Conservation (phyloP, 2,888 invertebrate genomes). For the Phalangium opilio region DNA sequence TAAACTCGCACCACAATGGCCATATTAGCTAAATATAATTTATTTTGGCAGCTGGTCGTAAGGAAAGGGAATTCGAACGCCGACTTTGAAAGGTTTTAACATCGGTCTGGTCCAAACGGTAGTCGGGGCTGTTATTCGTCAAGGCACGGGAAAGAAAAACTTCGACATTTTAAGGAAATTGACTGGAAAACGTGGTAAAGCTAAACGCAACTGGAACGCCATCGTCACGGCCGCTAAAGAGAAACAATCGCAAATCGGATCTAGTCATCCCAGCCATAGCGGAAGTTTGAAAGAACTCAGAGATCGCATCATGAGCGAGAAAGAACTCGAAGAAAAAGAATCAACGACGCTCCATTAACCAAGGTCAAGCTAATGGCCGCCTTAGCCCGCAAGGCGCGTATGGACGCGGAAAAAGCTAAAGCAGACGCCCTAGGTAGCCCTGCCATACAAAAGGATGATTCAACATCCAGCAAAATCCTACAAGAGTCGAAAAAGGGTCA, state of each 20-base stretch:
- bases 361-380: not conserved
- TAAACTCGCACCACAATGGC: too few species aligned
- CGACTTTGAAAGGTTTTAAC: slow-evolving; percentile 71
- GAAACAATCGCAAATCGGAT: slow-evolving; percentile 15
- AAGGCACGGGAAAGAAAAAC: slow-evolving; percentile 5
- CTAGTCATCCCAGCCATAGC: not conserved
- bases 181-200: slow-evolving; percentile 10
- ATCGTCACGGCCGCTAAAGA: slow-evolving; percentile 11
- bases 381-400: too few species aligned
- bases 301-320: not conserved
- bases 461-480: too few species aligned
- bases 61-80: slow-evolving; percentile 70
- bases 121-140: slow-evolving; percentile 34
- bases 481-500: too few species aligned
- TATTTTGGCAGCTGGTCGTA: slow-evolving; percentile 57
- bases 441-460: too few species aligned
- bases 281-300: not conserved
- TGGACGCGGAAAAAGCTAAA: too few species aligned
- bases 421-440: too few species aligned
- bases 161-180: slow-evolving; percentile 10
- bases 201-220: slow-evolving; percentile 15
- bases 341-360: not conserved
- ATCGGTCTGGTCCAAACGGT: slow-evolving; percentile 54
- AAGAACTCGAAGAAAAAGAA: not conserved
- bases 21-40: too few species aligned